phyloP scores from a whole-genome alignment of 2,888 invertebrate species.

The Anaspis maculata region DNA sequence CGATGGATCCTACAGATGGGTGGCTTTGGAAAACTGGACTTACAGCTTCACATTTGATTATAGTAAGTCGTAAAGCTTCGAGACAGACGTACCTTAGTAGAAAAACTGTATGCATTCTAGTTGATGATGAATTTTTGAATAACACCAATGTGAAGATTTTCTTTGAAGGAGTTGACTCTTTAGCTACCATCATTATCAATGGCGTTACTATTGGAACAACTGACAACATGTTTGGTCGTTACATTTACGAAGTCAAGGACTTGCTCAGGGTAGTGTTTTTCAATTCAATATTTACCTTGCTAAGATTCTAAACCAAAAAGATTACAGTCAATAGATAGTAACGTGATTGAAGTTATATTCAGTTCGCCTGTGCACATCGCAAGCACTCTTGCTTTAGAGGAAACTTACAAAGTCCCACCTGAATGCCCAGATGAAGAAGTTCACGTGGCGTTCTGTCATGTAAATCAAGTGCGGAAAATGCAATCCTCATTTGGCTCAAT shows the following conservation, averaged over 20 bases:
- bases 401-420: conserved; percentile 55
- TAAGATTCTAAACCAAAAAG: conserved; percentile 31
- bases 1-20: conserved; percentile 73
- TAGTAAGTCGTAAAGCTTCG: no score
- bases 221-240: conserved; percentile 80
- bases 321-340: conserved; percentile 1
- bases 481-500: conserved; percentile 94
- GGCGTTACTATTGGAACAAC: conserved; percentile 53
- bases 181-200: conserved; percentile 67
- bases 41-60: conserved; percentile 44
- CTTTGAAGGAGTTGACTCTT: conserved; percentile 82
- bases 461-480: conserved; percentile 86
- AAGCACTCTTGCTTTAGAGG: conserved; percentile 24
- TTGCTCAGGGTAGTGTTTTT: conserved; percentile 3
- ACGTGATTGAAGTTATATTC: no score
- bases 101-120: no score
- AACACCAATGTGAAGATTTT: conserved; percentile 49
- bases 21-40: conserved; percentile 69
- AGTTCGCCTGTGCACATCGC: conserved; percentile 34
- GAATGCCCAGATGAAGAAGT: conserved; percentile 62
- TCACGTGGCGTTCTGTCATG: conserved; percentile 54
- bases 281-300: conserved; percentile 24
- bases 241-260: conserved; percentile 66
- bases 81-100: no score
- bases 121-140: conserved; percentile 29